Percentiles rank a stretch among this genome's conserved stretches.
These are phyloP conservation scores for Incurvaria masculella DNA, from an alignment of 2,888 invertebrate genomes.

Conservation along the genomic window DNA sequence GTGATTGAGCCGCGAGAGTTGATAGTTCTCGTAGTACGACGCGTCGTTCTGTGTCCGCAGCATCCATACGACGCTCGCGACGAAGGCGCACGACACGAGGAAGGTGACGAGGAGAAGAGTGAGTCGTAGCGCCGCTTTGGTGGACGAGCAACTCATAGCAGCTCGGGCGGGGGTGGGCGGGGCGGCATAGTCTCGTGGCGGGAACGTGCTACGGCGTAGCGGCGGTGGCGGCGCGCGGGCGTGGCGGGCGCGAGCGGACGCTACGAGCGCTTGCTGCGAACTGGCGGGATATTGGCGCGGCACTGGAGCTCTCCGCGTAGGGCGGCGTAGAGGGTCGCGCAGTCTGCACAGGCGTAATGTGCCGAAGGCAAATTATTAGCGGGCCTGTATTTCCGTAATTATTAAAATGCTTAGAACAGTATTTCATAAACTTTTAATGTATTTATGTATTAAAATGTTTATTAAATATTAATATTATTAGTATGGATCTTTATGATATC, in stretches of 20 bases:
- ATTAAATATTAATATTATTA: too few relatives aligned
- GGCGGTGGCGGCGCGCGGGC: slow-evolving; percentile 24
- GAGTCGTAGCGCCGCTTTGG: slow-evolving; percentile 42
- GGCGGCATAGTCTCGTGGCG: slow-evolving; percentile 31
- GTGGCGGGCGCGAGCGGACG: slow-evolving; percentile 39
- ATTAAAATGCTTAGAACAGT: too few relatives aligned
- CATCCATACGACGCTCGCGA: slow-evolving; percentile 50
- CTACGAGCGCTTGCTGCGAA: slow-evolving; percentile 22
- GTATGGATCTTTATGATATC: too few relatives aligned
- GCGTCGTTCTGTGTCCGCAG: slow-evolving; percentile 36
- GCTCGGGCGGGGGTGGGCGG: slow-evolving; percentile 41
- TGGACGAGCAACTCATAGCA: slow-evolving; percentile 54
- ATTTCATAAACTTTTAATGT: too few relatives aligned
- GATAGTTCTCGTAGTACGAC: slow-evolving; percentile 52
- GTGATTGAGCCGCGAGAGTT: slow-evolving; percentile 56
- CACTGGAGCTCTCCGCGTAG: not conserved
- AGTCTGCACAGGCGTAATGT: not conserved
- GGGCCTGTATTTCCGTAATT: not conserved
- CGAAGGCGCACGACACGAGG: slow-evolving; percentile 43
- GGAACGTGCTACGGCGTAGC: slow-evolving; percentile 42
- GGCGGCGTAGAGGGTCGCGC: not conserved
- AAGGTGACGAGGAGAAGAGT: slow-evolving; percentile 47
- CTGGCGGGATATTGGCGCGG: too few relatives aligned
- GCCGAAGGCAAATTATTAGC: not conserved
- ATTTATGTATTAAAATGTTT: too few relatives aligned